A percentile compares a stretch with the other conserved stretches of the same genome.
phyloP scores from a whole-genome alignment of 2,888 invertebrate species.

The Trachelus tabidus region DNA sequence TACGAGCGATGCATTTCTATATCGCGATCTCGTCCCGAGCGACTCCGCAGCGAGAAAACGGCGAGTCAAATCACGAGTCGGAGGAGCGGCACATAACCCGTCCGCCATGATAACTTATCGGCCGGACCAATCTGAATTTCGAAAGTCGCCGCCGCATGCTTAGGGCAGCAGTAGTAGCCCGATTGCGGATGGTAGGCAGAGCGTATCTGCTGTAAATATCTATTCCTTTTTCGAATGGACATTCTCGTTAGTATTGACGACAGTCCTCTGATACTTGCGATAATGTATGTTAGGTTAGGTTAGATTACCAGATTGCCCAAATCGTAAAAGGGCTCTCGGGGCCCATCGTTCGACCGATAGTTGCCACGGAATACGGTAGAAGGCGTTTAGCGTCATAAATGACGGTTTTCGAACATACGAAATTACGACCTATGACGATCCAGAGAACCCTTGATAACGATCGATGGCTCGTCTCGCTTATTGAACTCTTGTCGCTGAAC shows the following conservation, averaged over 20 bases:
- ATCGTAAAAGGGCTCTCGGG: neutral
- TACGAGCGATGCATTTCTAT: constrained; percentile 26
- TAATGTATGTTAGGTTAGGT: neutral
- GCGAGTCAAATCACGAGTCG: neutral
- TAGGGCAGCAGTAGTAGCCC: neutral
- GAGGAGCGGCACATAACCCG: neutral
- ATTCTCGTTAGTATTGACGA: neutral
- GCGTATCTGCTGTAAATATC: neutral
- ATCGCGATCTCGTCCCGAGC: constrained; percentile 7
- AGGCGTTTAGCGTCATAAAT: neutral
- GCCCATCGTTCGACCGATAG: neutral
- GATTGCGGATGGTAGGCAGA: neutral
- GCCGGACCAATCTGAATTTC: neutral
- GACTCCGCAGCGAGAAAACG: neutral
- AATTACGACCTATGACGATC: neutral
- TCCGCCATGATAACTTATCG: neutral
- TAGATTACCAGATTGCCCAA: neutral
- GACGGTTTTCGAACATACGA: neutral
- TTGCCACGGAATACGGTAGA: neutral
- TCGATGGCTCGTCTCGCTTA: neutral
- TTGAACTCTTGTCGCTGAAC: neutral
- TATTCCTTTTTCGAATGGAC: neutral
- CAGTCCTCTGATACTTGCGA: neutral
- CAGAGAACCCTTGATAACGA: neutral
- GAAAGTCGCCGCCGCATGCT: neutral